Evolutionary conservation across 2,888 invertebrate genomes (phyloP), one percentile per base, ranked within the genome.

Genomic region (Torymus auratus): DNA sequence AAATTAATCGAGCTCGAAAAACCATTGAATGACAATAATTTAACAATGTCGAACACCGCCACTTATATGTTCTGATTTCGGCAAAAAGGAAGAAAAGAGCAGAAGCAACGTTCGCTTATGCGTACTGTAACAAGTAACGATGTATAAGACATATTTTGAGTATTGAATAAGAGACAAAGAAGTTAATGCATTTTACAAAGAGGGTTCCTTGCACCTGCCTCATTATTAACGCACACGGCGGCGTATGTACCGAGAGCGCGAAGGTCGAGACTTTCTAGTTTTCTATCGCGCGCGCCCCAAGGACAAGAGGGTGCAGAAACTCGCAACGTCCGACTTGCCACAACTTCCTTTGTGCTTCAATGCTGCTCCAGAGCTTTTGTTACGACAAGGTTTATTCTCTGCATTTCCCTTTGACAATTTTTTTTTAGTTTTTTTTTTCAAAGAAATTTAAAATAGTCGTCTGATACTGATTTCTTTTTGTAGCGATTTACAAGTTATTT

Each of bases 231-330:
- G 55, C 68, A 68, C 50, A 68, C 69, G 82, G 78, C 65, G 12
- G 52, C 5, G 28, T 28, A 28, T 28, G 28, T 28, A 28, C 23
- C 61, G 56, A 53, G 80, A 82, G 62, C 28, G 23, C 64, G 23
- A 68, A 61, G 67, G 75, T 83, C 50, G 64, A 52, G 11, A 74
- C 72, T 69, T 71, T 74, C 60, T 60, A 55, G 68, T 76, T 76
- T 52, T 61, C 61, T 61, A 61, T 68, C 61, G 23, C 64, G 1
- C n/a, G 13, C 13, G 2, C 10, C n/a, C 11, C 60, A 79, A 79
- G 68, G 61, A 68, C 23, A 69, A n/a, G 62, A 56, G 55, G 61
- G 53, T 55, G 3, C 10, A 20, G 28, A 28, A 28, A 53, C 61
- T 53, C 11, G 15, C 17, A 61, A 41, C 68, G 56, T n/a, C 28